phyloP scores from a whole-genome alignment of 2,113 vertebrate genomes.

The Vulpes ferrilata region DNA sequence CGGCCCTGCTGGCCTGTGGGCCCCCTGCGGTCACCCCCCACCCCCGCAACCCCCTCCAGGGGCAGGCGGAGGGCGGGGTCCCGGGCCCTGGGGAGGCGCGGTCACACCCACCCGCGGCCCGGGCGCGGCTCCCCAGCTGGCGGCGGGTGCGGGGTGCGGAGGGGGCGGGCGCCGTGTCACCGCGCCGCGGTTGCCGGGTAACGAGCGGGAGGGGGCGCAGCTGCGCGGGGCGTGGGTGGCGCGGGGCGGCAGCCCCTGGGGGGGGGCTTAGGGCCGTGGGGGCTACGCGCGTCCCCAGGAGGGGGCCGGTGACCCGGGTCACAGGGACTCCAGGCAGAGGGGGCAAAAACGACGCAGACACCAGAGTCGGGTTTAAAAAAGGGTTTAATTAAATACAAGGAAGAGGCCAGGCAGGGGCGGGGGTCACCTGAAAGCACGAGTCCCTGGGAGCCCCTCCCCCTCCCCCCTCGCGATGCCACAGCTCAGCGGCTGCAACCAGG shows the following conservation, averaged over 20 bases:
- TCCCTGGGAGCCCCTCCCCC: background rate
- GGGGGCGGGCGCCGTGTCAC: background rate
- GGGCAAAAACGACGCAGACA: constrained; percentile 16
- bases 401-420: constrained; percentile 27
- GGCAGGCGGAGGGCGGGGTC: too few relatives aligned
- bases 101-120: too few relatives aligned
- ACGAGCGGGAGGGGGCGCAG: background rate
- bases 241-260: background rate
- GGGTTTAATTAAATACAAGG: constrained; percentile 81
- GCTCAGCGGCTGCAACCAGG: background rate
- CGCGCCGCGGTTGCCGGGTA: constrained; percentile 44
- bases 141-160: too few relatives aligned
- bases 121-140: too few relatives aligned
- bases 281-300: background rate
- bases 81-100: too few relatives aligned
- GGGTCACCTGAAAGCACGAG: constrained; percentile 44
- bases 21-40: background rate
- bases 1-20: background rate
- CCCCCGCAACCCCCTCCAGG: too few relatives aligned
- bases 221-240: constrained; percentile 26
- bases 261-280: background rate
- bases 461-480: background rate
- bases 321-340: too few relatives aligned
- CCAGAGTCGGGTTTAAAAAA: constrained; percentile 63
- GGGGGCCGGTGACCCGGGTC: background rate